phyloP scores from a whole-genome alignment of 2,113 vertebrate genomes.

The Macrotus californicus region DNA sequence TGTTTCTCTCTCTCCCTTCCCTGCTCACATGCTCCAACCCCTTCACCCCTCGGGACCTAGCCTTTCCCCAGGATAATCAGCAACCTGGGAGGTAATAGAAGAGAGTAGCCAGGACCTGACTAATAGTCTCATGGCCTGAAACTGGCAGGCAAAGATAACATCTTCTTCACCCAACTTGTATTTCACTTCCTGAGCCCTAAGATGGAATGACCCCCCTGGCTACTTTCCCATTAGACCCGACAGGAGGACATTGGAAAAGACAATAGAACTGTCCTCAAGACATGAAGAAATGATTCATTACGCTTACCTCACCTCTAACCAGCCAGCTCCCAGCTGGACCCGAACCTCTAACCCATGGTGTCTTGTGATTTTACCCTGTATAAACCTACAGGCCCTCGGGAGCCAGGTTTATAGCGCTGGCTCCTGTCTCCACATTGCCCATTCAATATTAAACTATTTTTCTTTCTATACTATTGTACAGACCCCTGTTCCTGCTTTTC shows the following conservation, averaged over 20 bases:
- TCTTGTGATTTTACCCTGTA: background rate
- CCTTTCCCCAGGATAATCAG: background rate
- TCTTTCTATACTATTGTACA: background rate
- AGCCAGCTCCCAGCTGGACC: background rate
- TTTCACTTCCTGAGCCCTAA: background rate
- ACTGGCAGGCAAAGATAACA: background rate
- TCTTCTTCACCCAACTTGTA: background rate
- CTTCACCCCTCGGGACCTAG: background rate
- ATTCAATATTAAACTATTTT: background rate
- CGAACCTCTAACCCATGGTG: background rate
- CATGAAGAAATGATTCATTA: background rate
- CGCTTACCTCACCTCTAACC: background rate
- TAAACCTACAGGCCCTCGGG: background rate
- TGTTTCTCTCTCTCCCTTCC: background rate
- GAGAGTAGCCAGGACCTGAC: background rate
- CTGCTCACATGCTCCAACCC: fast-evolving
- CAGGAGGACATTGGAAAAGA: background rate
- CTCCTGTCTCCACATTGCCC: background rate
- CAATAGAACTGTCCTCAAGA: background rate
- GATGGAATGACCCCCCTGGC: background rate
- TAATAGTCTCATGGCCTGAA: background rate
- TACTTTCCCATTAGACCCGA: background rate
- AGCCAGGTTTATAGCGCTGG: background rate
- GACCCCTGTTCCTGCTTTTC: background rate
- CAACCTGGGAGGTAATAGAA: background rate